A percentile compares a stretch with the other conserved stretches of the same genome.
These are phyloP conservation scores for Chrysomela aeneicollis DNA, from an alignment of 2,888 invertebrate genomes.

Conservation along the genomic window DNA sequence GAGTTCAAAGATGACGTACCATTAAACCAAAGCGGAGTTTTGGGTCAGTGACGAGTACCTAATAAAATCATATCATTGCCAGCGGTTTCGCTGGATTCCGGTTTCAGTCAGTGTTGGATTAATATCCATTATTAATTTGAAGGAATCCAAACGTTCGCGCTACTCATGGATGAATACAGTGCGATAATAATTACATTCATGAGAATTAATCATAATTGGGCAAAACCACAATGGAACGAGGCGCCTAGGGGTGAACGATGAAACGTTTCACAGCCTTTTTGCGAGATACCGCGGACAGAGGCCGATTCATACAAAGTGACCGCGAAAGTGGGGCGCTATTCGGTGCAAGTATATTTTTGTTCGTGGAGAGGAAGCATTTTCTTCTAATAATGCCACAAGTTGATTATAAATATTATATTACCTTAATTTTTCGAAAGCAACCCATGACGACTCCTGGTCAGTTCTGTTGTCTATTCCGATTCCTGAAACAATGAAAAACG, in stretches of 20 bases:
- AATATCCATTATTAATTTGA: conserved; percentile 24
- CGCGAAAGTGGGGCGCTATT: too few species aligned
- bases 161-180: conserved; percentile 26
- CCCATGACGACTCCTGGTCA: background rate
- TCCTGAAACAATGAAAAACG: background rate
- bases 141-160: conserved; percentile 31
- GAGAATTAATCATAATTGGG: background rate
- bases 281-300: background rate
- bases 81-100: background rate
- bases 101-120: background rate
- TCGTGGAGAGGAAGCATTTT: too few species aligned
- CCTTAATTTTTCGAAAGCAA: background rate
- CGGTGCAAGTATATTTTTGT: too few species aligned
- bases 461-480: background rate
- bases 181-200: conserved; percentile 32
- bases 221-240: background rate
- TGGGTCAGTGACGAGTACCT: background rate
- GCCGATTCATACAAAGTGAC: too few species aligned
- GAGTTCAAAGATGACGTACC: too few species aligned
- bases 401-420: too few species aligned
- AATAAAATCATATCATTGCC: background rate
- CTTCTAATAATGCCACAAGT: too few species aligned
- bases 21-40: too few species aligned
- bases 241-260: background rate
- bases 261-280: background rate